These are phyloP conservation scores for Formicarius rufipectus DNA, from an alignment of 2,113 vertebrate species.

Conservation along the genomic window DNA sequence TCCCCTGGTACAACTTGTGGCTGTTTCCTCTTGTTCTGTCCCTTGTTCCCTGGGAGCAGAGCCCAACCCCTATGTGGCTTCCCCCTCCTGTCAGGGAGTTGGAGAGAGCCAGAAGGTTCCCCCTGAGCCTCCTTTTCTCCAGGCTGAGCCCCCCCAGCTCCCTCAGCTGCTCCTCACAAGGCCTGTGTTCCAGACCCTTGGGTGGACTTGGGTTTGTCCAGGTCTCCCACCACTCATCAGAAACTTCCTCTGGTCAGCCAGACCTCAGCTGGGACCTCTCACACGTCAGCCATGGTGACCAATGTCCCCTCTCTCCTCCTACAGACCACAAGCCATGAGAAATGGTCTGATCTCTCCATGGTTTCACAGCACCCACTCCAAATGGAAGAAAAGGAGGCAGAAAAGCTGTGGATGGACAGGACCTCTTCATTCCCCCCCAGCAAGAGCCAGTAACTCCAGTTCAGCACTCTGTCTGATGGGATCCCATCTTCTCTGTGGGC, in stretches of 20 bases:
- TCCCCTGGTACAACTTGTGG: neutral
- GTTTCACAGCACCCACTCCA: neutral
- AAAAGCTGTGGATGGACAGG: neutral
- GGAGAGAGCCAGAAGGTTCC: neutral
- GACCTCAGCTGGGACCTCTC: neutral
- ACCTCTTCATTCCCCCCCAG: neutral
- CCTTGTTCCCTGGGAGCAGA: neutral
- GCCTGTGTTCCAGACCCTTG: neutral
- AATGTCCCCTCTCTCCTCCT: neutral
- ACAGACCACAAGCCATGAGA: neutral
- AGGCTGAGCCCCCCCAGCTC: neutral
- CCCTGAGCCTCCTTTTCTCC: neutral
- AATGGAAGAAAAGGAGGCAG: neutral
- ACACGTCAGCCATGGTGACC: fast-evolving
- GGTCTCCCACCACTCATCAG: neutral
- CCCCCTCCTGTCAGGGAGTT: neutral
- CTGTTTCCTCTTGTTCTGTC: neutral
- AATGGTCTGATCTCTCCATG: fast-evolving
- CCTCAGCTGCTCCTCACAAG: neutral
- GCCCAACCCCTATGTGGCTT: neutral
- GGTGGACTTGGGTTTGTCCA: neutral
- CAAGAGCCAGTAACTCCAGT: neutral
- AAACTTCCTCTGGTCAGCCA: neutral
- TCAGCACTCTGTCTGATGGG: neutral
- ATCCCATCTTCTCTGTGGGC: fast-evolving